Evolutionary conservation across 2,113 vertebrate species (phyloP), one percentile per base, ranked within the genome.

Genomic region (Leiothrix lutea): DNA sequence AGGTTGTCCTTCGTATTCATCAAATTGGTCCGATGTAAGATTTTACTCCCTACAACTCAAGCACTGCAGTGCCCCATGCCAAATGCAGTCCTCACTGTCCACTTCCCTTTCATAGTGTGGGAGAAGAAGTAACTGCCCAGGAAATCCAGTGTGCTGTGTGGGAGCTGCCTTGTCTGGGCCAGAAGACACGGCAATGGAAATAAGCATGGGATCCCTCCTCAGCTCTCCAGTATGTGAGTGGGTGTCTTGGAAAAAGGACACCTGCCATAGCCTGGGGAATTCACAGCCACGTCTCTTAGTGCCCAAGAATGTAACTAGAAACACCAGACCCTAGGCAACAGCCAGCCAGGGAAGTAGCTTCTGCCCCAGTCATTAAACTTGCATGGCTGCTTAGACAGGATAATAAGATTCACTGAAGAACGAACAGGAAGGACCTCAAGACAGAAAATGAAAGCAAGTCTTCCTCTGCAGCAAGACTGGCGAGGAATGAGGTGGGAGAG

Each of bases 181-280:
- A 72, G 53, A 65, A 90, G 51, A 51, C 16, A 14, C 0, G 0
- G 24, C 21, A 45, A 8, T 31, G 3, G 21, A 14, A 38, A 12
- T 40, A 80, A 74, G 21, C 23, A 69, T 78, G 58, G 45, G 65
- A 72, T 75, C 19, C 22, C 17, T 57, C 45, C 58, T 70, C 36
- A 69, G 28, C 58, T 80, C 33, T 73, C 19, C n/a, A 44, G 10
- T 4, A 1, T 58, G 23, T 72, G 57, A 38, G 33, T 2, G 2
- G 14, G 14, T 56, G 14, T 50, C 53, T 58, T 78, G 71, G 24
- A 87, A 48, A 53, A 85, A n/a, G 31, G 35, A 11, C 13, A 42
- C 25, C 11, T 84, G 38, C 38, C 33, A 8, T 19, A 64, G 57
- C 33, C 40, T 31, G 31, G 8, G 5, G 33, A 29, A 51, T 71